Evolutionary conservation across 2,888 invertebrate genomes (phyloP).

Genomic region (Catocala fraxini): DNA sequence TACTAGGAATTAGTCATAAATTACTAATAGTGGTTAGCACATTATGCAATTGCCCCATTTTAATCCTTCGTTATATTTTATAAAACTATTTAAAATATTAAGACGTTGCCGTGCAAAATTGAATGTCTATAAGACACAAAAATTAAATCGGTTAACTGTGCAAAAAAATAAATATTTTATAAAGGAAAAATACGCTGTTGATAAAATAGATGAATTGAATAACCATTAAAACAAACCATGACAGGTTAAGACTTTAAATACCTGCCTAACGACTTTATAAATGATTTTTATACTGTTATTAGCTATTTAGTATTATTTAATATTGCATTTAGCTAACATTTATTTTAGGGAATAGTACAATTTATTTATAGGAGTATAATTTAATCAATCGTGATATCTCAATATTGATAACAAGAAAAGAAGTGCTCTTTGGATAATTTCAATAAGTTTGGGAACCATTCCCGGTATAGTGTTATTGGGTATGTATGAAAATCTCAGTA

Average conservation of each 20-base stretch:
- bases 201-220: constrained; percentile 4
- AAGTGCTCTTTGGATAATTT: too few relatives aligned
- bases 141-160: neutral
- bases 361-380: too few relatives aligned
- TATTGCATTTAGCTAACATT: constrained; percentile 13
- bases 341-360: too few relatives aligned
- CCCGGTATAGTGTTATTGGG: too few relatives aligned
- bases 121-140: neutral
- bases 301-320: neutral
- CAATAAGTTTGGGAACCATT: too few relatives aligned
- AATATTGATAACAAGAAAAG: too few relatives aligned
- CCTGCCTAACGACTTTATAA: neutral
- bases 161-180: neutral
- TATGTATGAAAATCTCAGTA: too few relatives aligned
- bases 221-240: constrained; percentile 22
- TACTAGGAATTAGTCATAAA: too few relatives aligned
- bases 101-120: neutral
- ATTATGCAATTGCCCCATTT: neutral
- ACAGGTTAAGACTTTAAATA: constrained; percentile 12
- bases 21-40: too few relatives aligned
- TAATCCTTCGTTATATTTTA: neutral
- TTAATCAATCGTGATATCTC: too few relatives aligned
- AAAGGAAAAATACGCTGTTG: neutral
- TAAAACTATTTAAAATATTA: neutral
- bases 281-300: neutral